A percentile compares a stretch with the other conserved stretches of the same genome.
Evolutionary conservation across 2,888 invertebrate species (phyloP).

Genomic region (Alviniconcha strummeri): DNA sequence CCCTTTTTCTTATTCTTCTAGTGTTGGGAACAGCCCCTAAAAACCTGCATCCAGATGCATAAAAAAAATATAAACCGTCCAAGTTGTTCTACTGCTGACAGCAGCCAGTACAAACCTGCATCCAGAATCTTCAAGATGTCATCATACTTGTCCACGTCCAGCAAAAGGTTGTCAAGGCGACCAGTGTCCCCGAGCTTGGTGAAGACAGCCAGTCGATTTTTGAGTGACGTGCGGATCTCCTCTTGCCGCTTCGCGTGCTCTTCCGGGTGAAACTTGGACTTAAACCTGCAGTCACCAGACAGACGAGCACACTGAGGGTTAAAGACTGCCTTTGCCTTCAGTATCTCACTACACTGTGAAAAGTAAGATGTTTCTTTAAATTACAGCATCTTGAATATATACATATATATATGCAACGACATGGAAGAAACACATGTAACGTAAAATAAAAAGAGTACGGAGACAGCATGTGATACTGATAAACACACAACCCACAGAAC

Average conservation of each 20-base stretch:
- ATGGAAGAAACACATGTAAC: too few species aligned
- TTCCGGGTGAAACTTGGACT: slow-evolving; percentile 98
- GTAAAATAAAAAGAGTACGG: too few species aligned
- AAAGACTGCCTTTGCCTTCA: background rate
- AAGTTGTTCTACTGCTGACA: too few species aligned
- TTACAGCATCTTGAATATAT: too few species aligned
- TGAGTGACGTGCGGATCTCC: slow-evolving; percentile 84
- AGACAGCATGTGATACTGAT: too few species aligned
- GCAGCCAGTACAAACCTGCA: slow-evolving; percentile 76
- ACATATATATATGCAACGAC: too few species aligned
- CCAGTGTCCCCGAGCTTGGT: slow-evolving; percentile 83
- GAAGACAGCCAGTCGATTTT: slow-evolving; percentile 91
- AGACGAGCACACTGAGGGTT: background rate
- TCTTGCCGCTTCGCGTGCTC: slow-evolving; percentile 92
- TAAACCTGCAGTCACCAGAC: slow-evolving; percentile 85
- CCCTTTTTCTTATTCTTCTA: too few species aligned
- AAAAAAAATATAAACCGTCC: too few species aligned
- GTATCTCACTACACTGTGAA: background rate
- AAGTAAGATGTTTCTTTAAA: too few species aligned
- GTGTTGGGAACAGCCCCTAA: too few species aligned
- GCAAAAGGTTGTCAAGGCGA: slow-evolving; percentile 84
- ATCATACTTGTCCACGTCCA: slow-evolving; percentile 87
- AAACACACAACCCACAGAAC: too few species aligned
- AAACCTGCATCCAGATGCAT: too few species aligned
- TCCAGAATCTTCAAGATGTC: slow-evolving; percentile 91